Conservation (phyloP, 1,140 invertebrate genomes). For the Drosophila erecta region DNA sequence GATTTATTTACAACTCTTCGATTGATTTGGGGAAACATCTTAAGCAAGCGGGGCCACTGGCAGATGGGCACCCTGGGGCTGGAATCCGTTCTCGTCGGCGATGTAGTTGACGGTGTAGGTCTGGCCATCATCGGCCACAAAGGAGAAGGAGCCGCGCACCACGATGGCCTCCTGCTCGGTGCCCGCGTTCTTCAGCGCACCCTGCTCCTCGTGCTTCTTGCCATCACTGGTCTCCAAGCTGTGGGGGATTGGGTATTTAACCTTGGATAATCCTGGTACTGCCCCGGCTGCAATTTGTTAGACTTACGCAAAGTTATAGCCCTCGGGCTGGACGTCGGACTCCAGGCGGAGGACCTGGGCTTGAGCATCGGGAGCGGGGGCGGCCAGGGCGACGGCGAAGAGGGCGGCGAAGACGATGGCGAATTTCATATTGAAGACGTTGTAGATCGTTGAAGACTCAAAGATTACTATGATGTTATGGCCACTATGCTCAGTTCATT, state of each 20-base stretch:
- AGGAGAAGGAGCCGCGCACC: constrained; percentile 48
- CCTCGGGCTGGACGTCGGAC: constrained; percentile 76
- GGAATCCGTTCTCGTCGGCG: constrained; percentile 88
- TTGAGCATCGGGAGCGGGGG: neutral
- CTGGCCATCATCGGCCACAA: constrained; percentile 46
- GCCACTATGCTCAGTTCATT: neutral
- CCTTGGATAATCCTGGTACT: too few species aligned
- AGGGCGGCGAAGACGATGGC: constrained; percentile 52
- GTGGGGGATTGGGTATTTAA: neutral
- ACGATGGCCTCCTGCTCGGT: constrained; percentile 39
- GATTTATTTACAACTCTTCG: too few species aligned
- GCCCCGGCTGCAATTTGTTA: too few species aligned
- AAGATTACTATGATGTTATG: constrained; percentile 34
- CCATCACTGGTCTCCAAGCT: constrained; percentile 88
- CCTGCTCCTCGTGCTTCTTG: constrained; percentile 83
- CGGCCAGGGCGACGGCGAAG: constrained; percentile 37
- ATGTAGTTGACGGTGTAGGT: constrained; percentile 52
- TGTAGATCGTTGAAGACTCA: constrained; percentile 44
- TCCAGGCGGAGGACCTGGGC: neutral
- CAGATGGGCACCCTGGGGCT: constrained; percentile 87
- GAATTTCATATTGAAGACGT: constrained; percentile 68
- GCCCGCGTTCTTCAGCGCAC: constrained; percentile 1
- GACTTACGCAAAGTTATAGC: neutral
- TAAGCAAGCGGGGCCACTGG: constrained; percentile 84
- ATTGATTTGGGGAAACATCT: too few species aligned